Base-by-base conservation (phyloP, 2,797 vertebrate genomes). In the Urosaurus nigricauda region DNA sequence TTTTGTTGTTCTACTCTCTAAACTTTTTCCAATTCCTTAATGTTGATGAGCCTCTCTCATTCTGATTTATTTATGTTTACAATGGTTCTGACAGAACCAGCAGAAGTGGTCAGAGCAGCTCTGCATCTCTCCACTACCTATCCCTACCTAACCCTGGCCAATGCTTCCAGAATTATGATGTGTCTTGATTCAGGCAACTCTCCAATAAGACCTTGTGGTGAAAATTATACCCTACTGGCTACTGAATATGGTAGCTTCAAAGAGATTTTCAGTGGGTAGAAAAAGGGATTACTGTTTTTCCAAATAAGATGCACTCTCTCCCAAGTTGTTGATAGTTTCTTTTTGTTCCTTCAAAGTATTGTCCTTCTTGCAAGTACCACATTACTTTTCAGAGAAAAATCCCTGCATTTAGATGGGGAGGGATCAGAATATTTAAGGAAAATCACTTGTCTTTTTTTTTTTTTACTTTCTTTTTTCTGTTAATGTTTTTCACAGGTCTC, bases 1-100 rank as follows among this genome's bases (percentile, higher is more conserved):
- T 58, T 71, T 91, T 88, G 79, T 70, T 91, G 53, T 81, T 84
- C 87, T 85, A 89, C 88, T 83, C 82, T 88, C 71, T 88, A 68
- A 89, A 79, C 40, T 89, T 17, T 1, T 7, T 89, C 7, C n/a
- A 63, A 53, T 87, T 70, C 47, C 60, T 87, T 79, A 37, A 79
- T 68, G 56, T 43, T 78, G 73, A 86, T 51, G 37, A 78, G 26
- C 11, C 40, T 85, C 53, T 75, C 40, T 53, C 40, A 68, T 79
- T 86, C 12, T 51, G 32, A 16, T 75, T 85, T 85, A 85, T 74
- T 85, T 56, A 87, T 87, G 71, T 17, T 43, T 3, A 26, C 74
- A 75, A 26, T 26, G 70, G n/a, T 32, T 14, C 5, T 26, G 5
- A 51, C 47, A 51, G 7, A 51, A 8, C 47, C 47, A 11, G 11